A percentile compares a stretch with the other conserved stretches of the same genome.
Conservation (phyloP, 2,113 vertebrate species). For the Brachyhypopomus gauderio region DNA sequence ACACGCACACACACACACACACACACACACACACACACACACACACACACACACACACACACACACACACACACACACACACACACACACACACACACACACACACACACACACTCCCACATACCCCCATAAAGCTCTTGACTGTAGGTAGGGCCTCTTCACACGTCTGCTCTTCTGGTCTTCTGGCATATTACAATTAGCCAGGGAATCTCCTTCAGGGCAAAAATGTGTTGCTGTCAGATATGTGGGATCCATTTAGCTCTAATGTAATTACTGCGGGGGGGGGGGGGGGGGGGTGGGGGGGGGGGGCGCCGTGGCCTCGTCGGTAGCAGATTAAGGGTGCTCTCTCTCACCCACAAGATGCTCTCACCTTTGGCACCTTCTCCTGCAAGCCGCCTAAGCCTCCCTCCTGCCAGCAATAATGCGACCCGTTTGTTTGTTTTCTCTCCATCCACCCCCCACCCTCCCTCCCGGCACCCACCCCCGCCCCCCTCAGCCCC, state of each 20-base stretch:
- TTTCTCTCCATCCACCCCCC: conserved; percentile 51
- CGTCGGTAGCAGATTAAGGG: conserved; percentile 78
- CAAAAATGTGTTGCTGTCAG: conserved; percentile 84
- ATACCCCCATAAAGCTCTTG: conserved; percentile 63
- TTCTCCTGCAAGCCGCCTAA: conserved; percentile 70
- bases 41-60: conserved; percentile 59
- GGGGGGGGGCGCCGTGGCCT: conserved; percentile 65
- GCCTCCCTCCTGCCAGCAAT: conserved; percentile 56
- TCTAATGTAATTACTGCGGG: conserved; percentile 81
- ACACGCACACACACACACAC: conserved; percentile 42
- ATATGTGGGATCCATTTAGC: conserved; percentile 79
- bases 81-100: conserved; percentile 46
- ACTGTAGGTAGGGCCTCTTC: conserved; percentile 74
- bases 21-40: conserved; percentile 6
- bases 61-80: no score
- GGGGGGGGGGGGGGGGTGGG: conserved; percentile 64
- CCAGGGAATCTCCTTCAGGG: conserved; percentile 79
- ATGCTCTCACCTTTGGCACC: conserved; percentile 80
- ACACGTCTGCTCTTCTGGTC: conserved; percentile 61
- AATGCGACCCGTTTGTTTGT: conserved; percentile 54
- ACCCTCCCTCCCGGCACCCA: conserved; percentile 44
- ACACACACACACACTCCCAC: conserved; percentile 32
- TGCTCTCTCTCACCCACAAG: conserved; percentile 72
- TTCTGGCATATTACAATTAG: conserved; percentile 82
- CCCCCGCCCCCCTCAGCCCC: conserved; percentile 50